A percentile compares a stretch with the other conserved stretches of the same genome.
Conservation (phyloP, 2,113 vertebrate genomes). For the Hassar affinis region DNA sequence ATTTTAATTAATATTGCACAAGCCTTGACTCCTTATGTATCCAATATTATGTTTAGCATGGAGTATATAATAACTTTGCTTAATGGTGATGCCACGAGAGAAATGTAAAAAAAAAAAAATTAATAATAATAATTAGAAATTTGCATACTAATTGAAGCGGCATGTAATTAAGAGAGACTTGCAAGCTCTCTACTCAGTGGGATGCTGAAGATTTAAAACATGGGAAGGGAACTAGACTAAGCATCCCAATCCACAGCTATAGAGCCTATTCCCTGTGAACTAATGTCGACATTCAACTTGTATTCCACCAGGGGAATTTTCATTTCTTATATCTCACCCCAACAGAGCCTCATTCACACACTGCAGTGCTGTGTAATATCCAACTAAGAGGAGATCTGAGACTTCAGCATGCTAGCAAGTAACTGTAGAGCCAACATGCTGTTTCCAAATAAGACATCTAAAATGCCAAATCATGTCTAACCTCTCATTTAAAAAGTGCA, state of each 20-base stretch:
- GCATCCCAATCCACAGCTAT: conserved; percentile 28
- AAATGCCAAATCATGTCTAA: not conserved
- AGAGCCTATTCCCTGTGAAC: conserved; percentile 3
- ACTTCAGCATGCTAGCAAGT: not conserved
- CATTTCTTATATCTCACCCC: not conserved
- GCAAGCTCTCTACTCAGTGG: conserved; percentile 50
- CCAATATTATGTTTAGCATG: conserved; percentile 39
- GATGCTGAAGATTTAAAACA: conserved; percentile 57
- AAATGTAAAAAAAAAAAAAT: conserved; percentile 54
- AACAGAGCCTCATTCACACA: not conserved
- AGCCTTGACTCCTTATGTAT: conserved; percentile 31
- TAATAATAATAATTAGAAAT: conserved; percentile 51
- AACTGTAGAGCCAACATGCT: not conserved
- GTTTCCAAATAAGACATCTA: not conserved
- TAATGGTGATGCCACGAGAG: conserved; percentile 57
- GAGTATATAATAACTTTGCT: conserved; percentile 39
- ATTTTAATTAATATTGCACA: conserved; percentile 55
- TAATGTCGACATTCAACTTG: not conserved
- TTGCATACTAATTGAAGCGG: conserved; percentile 66
- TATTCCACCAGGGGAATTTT: not conserved
- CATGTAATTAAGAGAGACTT: conserved; percentile 54
- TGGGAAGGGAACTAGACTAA: conserved; percentile 44
- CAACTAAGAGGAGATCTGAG: not conserved
- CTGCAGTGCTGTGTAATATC: not conserved
- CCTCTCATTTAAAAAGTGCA: conserved; percentile 8